Percentiles rank a stretch among this genome's conserved stretches.
phyloP scores from a whole-genome alignment of 2,113 vertebrate genomes.

The Ceyx margarethae region DNA sequence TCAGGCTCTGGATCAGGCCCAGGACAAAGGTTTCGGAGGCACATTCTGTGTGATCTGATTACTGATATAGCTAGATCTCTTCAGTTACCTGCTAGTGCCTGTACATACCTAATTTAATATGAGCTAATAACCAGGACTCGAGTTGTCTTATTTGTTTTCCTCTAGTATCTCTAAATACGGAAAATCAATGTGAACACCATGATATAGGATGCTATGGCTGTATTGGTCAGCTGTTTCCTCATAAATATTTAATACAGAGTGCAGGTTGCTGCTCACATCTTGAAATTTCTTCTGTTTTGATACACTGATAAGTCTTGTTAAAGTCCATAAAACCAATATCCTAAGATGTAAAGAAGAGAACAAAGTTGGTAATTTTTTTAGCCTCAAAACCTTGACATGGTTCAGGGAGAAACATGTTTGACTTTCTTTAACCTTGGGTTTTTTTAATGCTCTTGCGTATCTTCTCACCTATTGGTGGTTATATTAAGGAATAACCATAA shows the following conservation, averaged over 20 bases:
- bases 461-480: neutral
- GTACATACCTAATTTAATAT: neutral
- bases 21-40: neutral
- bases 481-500: neutral
- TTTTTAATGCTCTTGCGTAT: neutral
- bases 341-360: neutral
- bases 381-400: neutral
- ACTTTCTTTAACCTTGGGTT: neutral
- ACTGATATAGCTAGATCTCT: neutral
- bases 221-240: neutral
- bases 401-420: neutral
- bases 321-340: neutral
- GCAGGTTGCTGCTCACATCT: neutral
- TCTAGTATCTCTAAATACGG: neutral
- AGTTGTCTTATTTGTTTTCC: neutral
- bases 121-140: neutral
- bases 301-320: neutral
- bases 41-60: neutral
- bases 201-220: neutral
- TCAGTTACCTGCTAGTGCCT: neutral
- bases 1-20: neutral
- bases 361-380: neutral
- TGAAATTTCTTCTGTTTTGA: neutral
- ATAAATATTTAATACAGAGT: neutral
- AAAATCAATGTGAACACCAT: neutral